A percentile compares a stretch with the other conserved stretches of the same genome.
Conservation (phyloP, 2,113 vertebrate genomes). For the Benitochromis conjunctus region DNA sequence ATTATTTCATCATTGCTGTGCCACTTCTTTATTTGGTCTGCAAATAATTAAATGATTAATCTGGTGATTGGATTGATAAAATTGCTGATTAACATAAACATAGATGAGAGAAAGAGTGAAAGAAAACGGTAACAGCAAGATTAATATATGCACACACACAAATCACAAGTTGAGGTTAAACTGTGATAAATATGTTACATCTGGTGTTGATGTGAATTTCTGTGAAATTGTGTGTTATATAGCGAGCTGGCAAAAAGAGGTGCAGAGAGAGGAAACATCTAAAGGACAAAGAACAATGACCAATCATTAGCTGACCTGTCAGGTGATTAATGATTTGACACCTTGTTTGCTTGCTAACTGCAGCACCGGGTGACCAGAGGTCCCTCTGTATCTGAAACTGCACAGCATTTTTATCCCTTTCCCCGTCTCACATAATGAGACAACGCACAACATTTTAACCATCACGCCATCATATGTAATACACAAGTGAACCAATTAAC, state of each 20-base stretch:
- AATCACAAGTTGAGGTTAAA: background rate
- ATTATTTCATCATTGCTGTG: background rate
- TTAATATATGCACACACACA: too few species aligned
- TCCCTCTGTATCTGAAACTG: background rate
- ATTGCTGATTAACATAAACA: background rate
- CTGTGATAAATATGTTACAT: rapidly evolving
- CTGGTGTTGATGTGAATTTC: background rate
- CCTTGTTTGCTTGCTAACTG: background rate
- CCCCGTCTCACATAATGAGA: background rate
- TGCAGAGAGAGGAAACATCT: background rate
- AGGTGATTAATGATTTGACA: background rate
- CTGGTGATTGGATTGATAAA: background rate
- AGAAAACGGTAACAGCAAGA: background rate
- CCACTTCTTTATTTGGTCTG: background rate
- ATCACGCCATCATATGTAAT: background rate
- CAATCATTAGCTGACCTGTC: background rate
- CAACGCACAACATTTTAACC: background rate
- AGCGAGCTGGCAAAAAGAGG: background rate
- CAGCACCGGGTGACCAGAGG: rapidly evolving
- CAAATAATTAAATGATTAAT: rapidly evolving
- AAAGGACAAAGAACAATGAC: background rate
- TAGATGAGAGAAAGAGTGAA: background rate
- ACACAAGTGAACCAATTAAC: background rate
- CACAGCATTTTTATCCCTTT: background rate
- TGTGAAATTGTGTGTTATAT: background rate